phyloP scores from a whole-genome alignment of 1,140 invertebrate genomes.

The Atta cephalotes region DNA sequence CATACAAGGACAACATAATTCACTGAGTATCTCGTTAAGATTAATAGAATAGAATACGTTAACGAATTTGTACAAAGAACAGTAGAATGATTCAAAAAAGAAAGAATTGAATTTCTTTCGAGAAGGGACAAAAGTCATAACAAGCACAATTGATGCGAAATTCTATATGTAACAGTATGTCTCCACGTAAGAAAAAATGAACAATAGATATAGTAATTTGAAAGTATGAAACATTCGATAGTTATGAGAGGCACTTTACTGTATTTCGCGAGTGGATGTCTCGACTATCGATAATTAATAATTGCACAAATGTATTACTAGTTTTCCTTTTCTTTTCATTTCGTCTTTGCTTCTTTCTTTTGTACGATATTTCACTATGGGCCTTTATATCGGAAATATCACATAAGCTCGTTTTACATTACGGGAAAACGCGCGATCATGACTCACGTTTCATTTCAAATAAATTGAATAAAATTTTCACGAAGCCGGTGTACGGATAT shows the following conservation, averaged over 20 bases:
- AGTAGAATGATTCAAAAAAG: constrained; percentile 44
- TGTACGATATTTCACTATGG: constrained; percentile 49
- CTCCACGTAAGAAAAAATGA: constrained; percentile 53
- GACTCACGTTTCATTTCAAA: constrained; percentile 54
- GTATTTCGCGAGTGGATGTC: constrained; percentile 27
- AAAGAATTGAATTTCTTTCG: constrained; percentile 36
- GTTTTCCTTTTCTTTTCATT: constrained; percentile 24
- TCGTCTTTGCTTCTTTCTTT: constrained; percentile 49
- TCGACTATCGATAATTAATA: constrained; percentile 46
- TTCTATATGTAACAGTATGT: constrained; percentile 60
- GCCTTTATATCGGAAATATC: constrained; percentile 22
- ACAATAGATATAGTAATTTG: constrained; percentile 58
- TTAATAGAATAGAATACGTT: constrained; percentile 72
- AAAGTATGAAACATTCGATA: constrained; percentile 52
- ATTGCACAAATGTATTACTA: constrained; percentile 23
- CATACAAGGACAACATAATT: constrained; percentile 17
- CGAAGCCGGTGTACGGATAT: not conserved
- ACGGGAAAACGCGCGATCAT: constrained; percentile 36
- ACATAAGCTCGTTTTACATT: constrained; percentile 15
- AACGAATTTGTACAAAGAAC: constrained; percentile 69
- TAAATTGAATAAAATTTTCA: constrained; percentile 23
- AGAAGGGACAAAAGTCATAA: not conserved
- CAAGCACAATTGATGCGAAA: constrained; percentile 27
- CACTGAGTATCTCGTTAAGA: constrained; percentile 66
- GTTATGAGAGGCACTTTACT: constrained; percentile 16